Percentiles rank a stretch among this genome's conserved stretches.
phyloP scores from a whole-genome alignment of 1,140 invertebrate species.

The Pachyrhynchus sulphureomaculatus region DNA sequence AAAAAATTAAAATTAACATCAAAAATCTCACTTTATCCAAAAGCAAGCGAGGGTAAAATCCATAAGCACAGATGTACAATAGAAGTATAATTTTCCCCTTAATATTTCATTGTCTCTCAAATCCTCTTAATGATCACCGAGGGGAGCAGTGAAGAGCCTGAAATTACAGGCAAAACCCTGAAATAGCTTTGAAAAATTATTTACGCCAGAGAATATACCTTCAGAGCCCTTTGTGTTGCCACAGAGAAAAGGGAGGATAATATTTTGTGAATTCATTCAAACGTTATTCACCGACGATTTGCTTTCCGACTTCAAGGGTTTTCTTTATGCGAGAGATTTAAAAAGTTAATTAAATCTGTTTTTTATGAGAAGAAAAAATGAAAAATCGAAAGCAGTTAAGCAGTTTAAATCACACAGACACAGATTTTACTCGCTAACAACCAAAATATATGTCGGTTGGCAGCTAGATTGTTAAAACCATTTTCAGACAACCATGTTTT shows the following conservation, averaged over 20 bases:
- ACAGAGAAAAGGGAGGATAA: constrained; percentile 23
- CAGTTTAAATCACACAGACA: too few species aligned
- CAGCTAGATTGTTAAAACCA: too few species aligned
- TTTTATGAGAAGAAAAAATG: not conserved
- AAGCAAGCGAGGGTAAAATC: too few species aligned
- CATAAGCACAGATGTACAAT: constrained; percentile 37
- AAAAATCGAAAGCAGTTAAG: too few species aligned
- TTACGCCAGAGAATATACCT: constrained; percentile 37
- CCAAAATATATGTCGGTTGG: too few species aligned
- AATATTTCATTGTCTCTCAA: constrained; percentile 43
- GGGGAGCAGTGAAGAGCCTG: constrained; percentile 26
- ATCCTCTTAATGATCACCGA: constrained; percentile 42
- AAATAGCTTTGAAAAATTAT: constrained; percentile 39
- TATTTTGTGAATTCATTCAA: constrained; percentile 29
- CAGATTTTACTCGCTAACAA: too few species aligned
- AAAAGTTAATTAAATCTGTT: constrained; percentile 29
- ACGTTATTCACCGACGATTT: constrained; percentile 24
- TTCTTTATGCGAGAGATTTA: constrained; percentile 15
- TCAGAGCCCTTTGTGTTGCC: constrained; percentile 19
- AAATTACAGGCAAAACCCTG: constrained; percentile 35
- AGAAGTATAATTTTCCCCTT: constrained; percentile 43
- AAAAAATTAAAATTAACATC: too few species aligned
- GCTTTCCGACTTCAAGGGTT: constrained; percentile 26
- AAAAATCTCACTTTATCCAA: too few species aligned
- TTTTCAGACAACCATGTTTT: too few species aligned